Evolutionary conservation across 1,140 invertebrate genomes (phyloP).

Genomic region (Bombus impatiens): DNA sequence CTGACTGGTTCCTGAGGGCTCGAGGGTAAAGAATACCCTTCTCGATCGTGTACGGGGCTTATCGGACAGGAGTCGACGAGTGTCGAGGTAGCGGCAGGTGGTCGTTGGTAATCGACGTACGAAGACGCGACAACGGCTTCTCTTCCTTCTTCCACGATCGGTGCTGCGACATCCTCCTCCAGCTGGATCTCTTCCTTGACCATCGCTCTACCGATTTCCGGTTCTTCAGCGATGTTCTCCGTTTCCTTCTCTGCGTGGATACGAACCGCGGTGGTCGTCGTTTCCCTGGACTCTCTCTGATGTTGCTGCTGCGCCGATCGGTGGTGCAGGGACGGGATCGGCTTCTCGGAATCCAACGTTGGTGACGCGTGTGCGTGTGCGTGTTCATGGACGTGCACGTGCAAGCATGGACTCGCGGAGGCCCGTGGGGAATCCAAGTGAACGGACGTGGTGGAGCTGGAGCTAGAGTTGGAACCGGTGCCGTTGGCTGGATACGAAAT

Average conservation of each 20-base stretch:
- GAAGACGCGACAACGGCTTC: constrained; percentile 10
- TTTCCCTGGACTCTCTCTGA: constrained; percentile 55
- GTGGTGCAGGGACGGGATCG: constrained; percentile 34
- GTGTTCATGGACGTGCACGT: constrained; percentile 66
- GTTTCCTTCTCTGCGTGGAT: constrained; percentile 44
- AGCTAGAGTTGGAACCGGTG: constrained; percentile 16
- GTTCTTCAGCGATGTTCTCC: constrained; percentile 17
- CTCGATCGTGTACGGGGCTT: constrained; percentile 48
- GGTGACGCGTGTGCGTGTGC: constrained; percentile 55
- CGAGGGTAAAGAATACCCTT: constrained; percentile 69
- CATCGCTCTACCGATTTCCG: constrained; percentile 26
- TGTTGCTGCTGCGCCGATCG: constrained; percentile 36
- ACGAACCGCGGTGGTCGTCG: constrained; percentile 28
- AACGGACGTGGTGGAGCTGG: constrained; percentile 50
- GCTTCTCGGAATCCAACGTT: constrained; percentile 66
- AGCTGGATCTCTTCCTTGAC: constrained; percentile 47
- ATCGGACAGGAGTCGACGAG: constrained; percentile 29
- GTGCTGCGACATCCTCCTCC: constrained; percentile 13
- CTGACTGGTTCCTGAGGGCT: constrained; percentile 72
- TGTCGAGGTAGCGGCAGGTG: constrained; percentile 58
- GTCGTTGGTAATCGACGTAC: constrained; percentile 60
- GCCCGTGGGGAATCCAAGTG: constrained; percentile 57
- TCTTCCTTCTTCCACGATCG: constrained; percentile 31
- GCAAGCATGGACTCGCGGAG: constrained; percentile 50
- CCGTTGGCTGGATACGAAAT: constrained; percentile 65